Percentiles rank a stretch among this genome's conserved stretches.
Evolutionary conservation across 2,888 invertebrate species (phyloP).

Genomic region (Gasteruption jaculator): DNA sequence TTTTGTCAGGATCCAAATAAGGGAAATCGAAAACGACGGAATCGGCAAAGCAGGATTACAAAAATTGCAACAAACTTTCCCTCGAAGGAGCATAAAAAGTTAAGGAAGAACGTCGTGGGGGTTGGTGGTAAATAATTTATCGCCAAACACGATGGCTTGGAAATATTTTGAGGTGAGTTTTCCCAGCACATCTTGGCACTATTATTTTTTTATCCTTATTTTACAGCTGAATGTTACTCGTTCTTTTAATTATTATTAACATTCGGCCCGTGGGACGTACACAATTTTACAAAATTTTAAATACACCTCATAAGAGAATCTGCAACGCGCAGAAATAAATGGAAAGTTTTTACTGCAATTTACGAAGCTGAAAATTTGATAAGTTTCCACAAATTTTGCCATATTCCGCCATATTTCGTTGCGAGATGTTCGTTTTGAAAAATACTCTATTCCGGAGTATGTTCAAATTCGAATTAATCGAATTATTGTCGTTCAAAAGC

Average conservation of each 20-base stretch:
- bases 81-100: slow-evolving; percentile 21
- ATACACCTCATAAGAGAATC: no score
- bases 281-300: slow-evolving; percentile 6
- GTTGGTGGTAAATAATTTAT: no score
- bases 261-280: not conserved
- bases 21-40: no score
- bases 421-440: no score
- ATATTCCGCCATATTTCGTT: not conserved
- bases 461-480: no score
- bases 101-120: slow-evolving; percentile 32
- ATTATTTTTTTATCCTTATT: not conserved
- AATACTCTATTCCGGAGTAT: no score
- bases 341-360: not conserved
- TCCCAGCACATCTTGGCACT: no score
- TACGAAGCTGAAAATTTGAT: not conserved
- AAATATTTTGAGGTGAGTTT: slow-evolving; percentile 31
- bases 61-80: slow-evolving; percentile 10
- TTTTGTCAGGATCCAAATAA: no score
- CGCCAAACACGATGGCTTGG: slow-evolving; percentile 38
- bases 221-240: not conserved
- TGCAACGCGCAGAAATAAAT: not conserved
- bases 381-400: not conserved
- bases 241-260: slow-evolving; percentile 1
- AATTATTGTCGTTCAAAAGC: no score
- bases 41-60: no score